Conservation (phyloP, 2,888 invertebrate genomes). For the Thalpophila matura region DNA sequence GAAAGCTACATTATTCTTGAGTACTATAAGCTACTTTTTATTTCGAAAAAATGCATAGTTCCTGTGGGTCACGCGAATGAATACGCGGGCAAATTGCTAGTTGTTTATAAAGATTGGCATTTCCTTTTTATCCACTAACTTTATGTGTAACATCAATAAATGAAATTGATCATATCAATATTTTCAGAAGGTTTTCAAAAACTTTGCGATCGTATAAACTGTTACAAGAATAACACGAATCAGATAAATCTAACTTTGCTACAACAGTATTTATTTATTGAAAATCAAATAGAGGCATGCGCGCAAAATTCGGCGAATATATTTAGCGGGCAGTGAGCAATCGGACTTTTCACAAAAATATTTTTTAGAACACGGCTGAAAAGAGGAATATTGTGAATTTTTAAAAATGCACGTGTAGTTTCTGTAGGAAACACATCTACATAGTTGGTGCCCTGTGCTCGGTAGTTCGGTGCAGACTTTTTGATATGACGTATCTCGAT, state of each 20-base stretch:
- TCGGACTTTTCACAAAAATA: constrained; percentile 28
- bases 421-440: not conserved
- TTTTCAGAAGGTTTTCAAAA: too few species aligned
- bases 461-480: constrained; percentile 14
- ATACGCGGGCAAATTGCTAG: too few species aligned
- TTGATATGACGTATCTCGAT: constrained; percentile 9
- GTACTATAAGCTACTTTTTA: too few species aligned
- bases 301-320: constrained; percentile 6
- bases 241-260: not conserved
- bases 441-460: constrained; percentile 9
- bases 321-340: constrained; percentile 41
- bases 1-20: too few species aligned
- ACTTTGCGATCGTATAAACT: not conserved
- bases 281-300: constrained; percentile 12
- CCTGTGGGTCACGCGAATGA: too few species aligned
- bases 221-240: not conserved
- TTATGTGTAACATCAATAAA: not conserved
- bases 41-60: too few species aligned
- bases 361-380: constrained; percentile 36
- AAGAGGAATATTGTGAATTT: constrained; percentile 40
- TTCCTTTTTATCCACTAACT: too few species aligned
- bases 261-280: too few species aligned
- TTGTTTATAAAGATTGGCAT: too few species aligned
- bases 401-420: constrained; percentile 36
- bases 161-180: not conserved